These are phyloP conservation scores for Monochamus saltuarius DNA, from an alignment of 1,140 invertebrate genomes.

Conservation along the genomic window DNA sequence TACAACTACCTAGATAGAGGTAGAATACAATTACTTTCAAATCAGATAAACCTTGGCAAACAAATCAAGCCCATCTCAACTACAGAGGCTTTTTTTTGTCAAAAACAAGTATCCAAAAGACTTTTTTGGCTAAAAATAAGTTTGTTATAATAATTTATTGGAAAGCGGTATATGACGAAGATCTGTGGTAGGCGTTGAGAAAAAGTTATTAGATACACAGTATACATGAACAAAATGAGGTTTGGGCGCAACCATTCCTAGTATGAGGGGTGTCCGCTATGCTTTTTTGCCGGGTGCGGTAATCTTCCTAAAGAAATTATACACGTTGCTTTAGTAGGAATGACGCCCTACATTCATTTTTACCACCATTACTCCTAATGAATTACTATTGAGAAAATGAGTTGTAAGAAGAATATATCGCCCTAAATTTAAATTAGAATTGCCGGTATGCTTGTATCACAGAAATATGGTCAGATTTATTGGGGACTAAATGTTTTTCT, in stretches of 20 bases:
- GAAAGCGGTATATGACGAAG: slow-evolving; percentile 36
- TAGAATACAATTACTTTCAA: too few species aligned
- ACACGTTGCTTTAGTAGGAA: not conserved
- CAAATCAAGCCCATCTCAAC: too few species aligned
- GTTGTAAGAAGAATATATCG: too few species aligned
- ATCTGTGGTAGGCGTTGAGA: slow-evolving; percentile 40
- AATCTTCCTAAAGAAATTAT: slow-evolving; percentile 8
- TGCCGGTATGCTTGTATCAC: not conserved
- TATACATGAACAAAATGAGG: slow-evolving; percentile 52
- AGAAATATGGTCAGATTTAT: not conserved
- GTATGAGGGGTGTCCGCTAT: slow-evolving; percentile 42
- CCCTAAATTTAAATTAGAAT: not conserved
- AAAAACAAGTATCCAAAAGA: not conserved
- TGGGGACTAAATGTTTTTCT: slow-evolving; percentile 1
- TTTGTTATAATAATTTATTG: slow-evolving; percentile 16
- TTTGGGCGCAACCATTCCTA: slow-evolving; percentile 50
- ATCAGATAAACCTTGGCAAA: too few species aligned
- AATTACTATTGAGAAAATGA: too few species aligned
- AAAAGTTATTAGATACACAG: slow-evolving; percentile 49
- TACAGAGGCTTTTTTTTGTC: too few species aligned
- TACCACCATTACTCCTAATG: too few species aligned
- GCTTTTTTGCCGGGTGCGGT: slow-evolving; percentile 32
- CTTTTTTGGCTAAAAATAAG: not conserved
- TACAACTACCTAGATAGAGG: too few species aligned
- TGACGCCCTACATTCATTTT: too few species aligned